A percentile compares a stretch with the other conserved stretches of the same genome.
Conservation (phyloP, 2,888 invertebrate species). For the Melinaea menophilus region DNA sequence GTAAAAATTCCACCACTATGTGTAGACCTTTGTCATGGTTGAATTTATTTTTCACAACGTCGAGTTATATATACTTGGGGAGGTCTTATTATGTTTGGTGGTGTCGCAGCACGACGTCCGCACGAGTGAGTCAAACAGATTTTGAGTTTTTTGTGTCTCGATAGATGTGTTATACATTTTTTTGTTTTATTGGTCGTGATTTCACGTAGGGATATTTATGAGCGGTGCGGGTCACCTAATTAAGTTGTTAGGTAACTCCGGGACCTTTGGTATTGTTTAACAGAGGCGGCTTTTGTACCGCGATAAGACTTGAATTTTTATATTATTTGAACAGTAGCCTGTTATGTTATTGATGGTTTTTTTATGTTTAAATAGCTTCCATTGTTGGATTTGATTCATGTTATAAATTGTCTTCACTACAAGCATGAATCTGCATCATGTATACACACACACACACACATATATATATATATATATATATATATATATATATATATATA, state of each 20-base stretch:
- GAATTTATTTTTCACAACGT: slow-evolving; percentile 33
- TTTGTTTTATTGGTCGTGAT: slow-evolving; percentile 77
- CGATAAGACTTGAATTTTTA: slow-evolving; percentile 60
- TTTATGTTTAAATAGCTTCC: slow-evolving; percentile 11
- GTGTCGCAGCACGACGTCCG: slow-evolving; percentile 64
- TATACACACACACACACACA: no score
- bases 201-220: slow-evolving; percentile 76
- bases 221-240: slow-evolving; percentile 74
- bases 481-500: no score
- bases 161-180: slow-evolving; percentile 77
- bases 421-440: no score
- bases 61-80: slow-evolving; percentile 39
- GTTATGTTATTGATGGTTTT: slow-evolving; percentile 32
- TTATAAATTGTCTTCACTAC: no score
- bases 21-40: slow-evolving; percentile 27
- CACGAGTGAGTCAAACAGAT: slow-evolving; percentile 71
- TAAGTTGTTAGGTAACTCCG: slow-evolving; percentile 74
- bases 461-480: no score
- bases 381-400: neutral
- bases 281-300: slow-evolving; percentile 58
- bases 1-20: slow-evolving; percentile 25
- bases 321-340: slow-evolving; percentile 66
- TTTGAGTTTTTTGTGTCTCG: slow-evolving; percentile 71
- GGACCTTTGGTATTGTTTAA: slow-evolving; percentile 68
- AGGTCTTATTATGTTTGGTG: slow-evolving; percentile 37